Evolutionary conservation across 2,113 vertebrate species (phyloP).

Genomic region (Phrynosoma blainvillii): DNA sequence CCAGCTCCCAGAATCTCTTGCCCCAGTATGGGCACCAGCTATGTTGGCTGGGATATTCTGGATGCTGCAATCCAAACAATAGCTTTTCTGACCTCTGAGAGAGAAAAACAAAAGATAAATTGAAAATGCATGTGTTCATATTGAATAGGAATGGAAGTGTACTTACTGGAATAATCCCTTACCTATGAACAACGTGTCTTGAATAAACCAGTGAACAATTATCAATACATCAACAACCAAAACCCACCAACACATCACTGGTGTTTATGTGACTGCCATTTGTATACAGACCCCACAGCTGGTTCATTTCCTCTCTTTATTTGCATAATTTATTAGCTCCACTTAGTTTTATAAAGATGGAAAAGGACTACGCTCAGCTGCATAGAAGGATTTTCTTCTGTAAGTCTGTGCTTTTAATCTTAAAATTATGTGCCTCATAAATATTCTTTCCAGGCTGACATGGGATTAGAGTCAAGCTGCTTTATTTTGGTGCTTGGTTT

Average conservation of each 20-base stretch:
- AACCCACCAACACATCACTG: not conserved
- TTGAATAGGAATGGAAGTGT: not conserved
- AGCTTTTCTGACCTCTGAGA: not conserved
- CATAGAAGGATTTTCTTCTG: conserved; percentile 24
- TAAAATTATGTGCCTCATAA: conserved; percentile 52
- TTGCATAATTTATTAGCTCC: conserved; percentile 6
- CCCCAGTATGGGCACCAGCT: no score
- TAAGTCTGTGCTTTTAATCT: conserved; percentile 46
- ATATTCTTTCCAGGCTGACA: conserved; percentile 36
- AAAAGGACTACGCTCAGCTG: not conserved
- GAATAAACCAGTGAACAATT: not conserved
- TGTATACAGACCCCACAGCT: no score
- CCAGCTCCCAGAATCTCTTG: no score
- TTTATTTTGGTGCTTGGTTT: conserved; percentile 69
- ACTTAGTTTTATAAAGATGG: not conserved
- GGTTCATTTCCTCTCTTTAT: not conserved
- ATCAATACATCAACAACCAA: not conserved
- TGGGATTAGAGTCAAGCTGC: conserved; percentile 47
- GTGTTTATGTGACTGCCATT: not conserved
- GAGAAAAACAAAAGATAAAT: not conserved
- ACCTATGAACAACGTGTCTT: not conserved
- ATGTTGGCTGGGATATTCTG: no score
- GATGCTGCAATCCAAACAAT: no score
- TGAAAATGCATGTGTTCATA: not conserved
- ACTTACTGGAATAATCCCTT: not conserved